Base-by-base conservation (phyloP, 2,888 invertebrate genomes). In the Opisthograptis luteolata region DNA sequence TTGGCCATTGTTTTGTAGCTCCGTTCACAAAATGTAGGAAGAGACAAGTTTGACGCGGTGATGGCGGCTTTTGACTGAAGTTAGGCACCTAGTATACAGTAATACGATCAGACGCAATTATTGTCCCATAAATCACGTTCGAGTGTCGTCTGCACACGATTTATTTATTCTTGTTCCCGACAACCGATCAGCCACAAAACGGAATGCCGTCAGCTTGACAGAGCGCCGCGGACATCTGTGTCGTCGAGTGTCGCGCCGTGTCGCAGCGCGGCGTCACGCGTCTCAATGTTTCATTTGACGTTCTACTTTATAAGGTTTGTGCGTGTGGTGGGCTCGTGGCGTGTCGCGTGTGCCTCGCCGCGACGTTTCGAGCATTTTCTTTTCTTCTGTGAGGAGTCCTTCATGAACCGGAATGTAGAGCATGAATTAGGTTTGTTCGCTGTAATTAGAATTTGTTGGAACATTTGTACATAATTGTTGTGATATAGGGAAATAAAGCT, bases 231-330 rank as follows among this genome's bases (percentile, higher is more conserved):
- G 40, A 14, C 31, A 14, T 8, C 25, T 12, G 28, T 28, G 8
- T 10, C 39, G 15, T 10, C 39, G 12, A 12, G 8, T 19, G 17
- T 14, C 25, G 20, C 27, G 2, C 12, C 14, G 39, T 12, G 28
- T 8, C 12, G 17, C 13, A 10, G 3, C 17, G 19, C 10, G 19
- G n/a, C 10, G 19, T 19, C 17, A 3, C 20, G 5, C 7, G 13
- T 25, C 15, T 9, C n/a, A 13, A 25, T 25, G 25, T 37, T 37
- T 37, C 25, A 37, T 37, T 36, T 36, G 35, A 36, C 35, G 24
- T 20, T 30, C 22, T 35, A 8, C 22, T 35, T 22, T 35, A 30
- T 13, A 15, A 10, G 9, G 10, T 17, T 17, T 19, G 10, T 15
- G 32, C 9, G 1, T 3, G 30, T 30, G 6, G 20, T 28, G 13